Evolutionary conservation across 2,888 invertebrate genomes (phyloP), one percentile per base, ranked within the genome.

Genomic region (Arctia plantaginis): DNA sequence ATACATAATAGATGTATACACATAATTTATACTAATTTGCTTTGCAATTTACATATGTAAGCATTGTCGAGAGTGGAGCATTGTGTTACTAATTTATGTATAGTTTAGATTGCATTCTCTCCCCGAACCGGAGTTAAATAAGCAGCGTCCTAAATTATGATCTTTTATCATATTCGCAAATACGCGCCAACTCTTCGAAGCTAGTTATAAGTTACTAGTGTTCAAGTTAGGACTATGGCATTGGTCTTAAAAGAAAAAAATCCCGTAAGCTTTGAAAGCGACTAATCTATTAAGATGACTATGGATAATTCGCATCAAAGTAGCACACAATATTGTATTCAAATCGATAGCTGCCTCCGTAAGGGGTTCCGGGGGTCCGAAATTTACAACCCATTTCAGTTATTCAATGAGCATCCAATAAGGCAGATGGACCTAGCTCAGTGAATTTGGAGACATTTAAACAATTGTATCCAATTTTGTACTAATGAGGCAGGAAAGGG

Each of bases 41-140:
- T 74, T 66, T 82, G 74, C 75, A 80, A 84, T 86, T 87, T 86
- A 81, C 85, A 86, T 85, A 76, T 78, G 72, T 85, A 85, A 76
- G 77, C 77, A 69, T 51, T 27, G 64, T 18, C 33, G 75, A 73
- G 67, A 80, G 70, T 79, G 72, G 59, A 59, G 27, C 20, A 59
- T 39, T 30, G 39, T 41, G 35, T n/a, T 55, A 33, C 44, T 67
- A 47, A 67, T 67, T 67, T 10, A 67, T 67, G 67, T 12, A 20
- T 30, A 13, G 47, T n/a, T n/a, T 62, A 12, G 4, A 41, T 64
- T 7, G 66, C 35, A 64, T 66, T 39, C 39, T 44, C 30, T 47
- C 12, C 12, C 65, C 23, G 65, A 35, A 33, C 23, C 23, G 23
- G 23, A 23, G n/a, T n/a, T n/a, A n/a, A n/a, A n/a, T n/a, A n/a